Base-by-base conservation (phyloP, 2,888 invertebrate genomes). In the Argyra leucocephala region DNA sequence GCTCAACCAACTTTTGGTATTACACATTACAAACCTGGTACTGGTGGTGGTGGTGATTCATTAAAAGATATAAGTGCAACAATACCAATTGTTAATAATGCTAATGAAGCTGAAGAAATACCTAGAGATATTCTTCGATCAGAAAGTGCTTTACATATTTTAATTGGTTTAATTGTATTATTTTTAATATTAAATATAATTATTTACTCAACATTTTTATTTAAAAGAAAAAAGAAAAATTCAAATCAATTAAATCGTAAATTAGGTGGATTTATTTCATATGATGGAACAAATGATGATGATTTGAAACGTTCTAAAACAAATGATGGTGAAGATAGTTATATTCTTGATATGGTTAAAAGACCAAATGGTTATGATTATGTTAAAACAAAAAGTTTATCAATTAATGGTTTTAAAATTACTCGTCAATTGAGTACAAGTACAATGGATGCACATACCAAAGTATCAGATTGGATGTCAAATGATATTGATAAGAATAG, bases 381-480 rank as follows among this genome's bases (percentile, higher is more conserved):
- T 0, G 78, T 78, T 62, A 79, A 78, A 66, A 75, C 76, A 10
- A 76, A 78, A 31, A 76, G 66, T 37, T 78, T 78, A 0, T 77
- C 79, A 12, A 83, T 84, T 68, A 79, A 82, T 71, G 84, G 85
- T 69, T 86, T 86, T 72, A 86, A 87, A 75, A 78, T 89, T 31
- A 83, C 87, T 22, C 79, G 90, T 23, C 88, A 90, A 76, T 83
- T 89, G 73, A 91, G 90, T 7, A 86, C 85, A 6, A 91, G 90
- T 68, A 92, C 92, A 0, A 85, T 93, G 69, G 92, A 93, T 76
- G 89, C 92, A 0, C 89, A 91, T 74, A 88, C 90, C 18, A 92
- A 92, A 82, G 92, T 93, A 1, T 84, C 88, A 68, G 90, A 92
- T 71, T 92, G 93, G 93, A 92, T 93, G 71, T 86, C 89, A 0